phyloP scores from a whole-genome alignment of 1,140 invertebrate genomes.

The Drosophila nigrodunni region DNA sequence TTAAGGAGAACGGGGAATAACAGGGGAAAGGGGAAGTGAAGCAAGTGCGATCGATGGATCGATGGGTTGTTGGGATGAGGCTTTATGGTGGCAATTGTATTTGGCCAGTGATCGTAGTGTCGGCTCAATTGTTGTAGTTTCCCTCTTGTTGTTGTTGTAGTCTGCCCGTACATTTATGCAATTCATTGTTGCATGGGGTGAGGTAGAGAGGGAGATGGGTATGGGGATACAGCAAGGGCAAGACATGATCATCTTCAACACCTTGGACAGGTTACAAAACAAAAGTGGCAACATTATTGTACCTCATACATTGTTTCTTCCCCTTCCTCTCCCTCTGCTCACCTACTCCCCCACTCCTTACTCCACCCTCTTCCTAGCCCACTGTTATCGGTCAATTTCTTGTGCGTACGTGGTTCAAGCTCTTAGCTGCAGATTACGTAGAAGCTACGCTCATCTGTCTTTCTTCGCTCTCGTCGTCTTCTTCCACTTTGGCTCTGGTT shows the following conservation, averaged over 20 bases:
- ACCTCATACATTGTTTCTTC: slow-evolving; percentile 29
- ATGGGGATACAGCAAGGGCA: slow-evolving; percentile 16
- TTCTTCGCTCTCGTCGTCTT: not conserved
- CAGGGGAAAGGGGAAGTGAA: not conserved
- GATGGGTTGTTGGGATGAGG: slow-evolving; percentile 61
- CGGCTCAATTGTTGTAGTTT: slow-evolving; percentile 67
- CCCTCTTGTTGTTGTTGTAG: slow-evolving; percentile 51
- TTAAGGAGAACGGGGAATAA: not conserved
- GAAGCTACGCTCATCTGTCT: slow-evolving; percentile 27
- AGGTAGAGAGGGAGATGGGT: not conserved
- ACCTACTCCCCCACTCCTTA: not conserved
- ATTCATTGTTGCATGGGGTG: slow-evolving; percentile 66
- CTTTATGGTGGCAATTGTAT: slow-evolving; percentile 82
- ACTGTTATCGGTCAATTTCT: slow-evolving; percentile 59
- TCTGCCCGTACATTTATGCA: slow-evolving; percentile 75
- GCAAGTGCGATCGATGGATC: slow-evolving; percentile 56
- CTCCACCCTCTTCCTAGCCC: not conserved
- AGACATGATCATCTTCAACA: slow-evolving; percentile 83
- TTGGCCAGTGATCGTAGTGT: slow-evolving; percentile 68
- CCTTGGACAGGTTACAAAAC: slow-evolving; percentile 84
- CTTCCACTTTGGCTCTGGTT: slow-evolving; percentile 49
- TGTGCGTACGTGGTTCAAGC: slow-evolving; percentile 65
- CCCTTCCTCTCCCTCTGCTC: not conserved
- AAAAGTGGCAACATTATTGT: slow-evolving; percentile 84
- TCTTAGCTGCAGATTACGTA: slow-evolving; percentile 77